These are phyloP conservation scores for Pedetes capensis DNA, from an alignment of 2,113 vertebrate genomes.

Conservation along the genomic window DNA sequence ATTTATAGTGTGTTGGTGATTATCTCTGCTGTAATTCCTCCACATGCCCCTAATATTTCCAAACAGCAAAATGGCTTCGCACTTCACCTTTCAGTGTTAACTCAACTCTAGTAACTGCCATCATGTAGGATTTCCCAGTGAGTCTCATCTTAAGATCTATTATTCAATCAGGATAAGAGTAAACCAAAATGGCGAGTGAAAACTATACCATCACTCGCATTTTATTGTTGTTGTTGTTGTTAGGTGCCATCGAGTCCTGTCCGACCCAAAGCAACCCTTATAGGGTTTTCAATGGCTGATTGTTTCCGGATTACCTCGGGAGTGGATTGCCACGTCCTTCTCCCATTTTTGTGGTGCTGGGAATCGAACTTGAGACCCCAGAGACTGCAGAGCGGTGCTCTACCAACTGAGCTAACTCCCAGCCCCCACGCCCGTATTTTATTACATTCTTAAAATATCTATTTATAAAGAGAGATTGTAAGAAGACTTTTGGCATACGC, in stretches of 20 bases:
- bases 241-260: too few species aligned
- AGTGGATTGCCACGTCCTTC: too few species aligned
- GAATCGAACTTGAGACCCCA: too few species aligned
- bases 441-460: background rate
- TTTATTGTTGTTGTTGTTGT: too few species aligned
- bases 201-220: background rate
- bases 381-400: too few species aligned
- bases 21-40: background rate
- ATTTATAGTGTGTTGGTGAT: fast-evolving
- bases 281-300: too few species aligned
- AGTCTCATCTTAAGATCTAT: background rate
- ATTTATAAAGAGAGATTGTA: background rate
- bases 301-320: too few species aligned
- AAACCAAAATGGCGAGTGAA: background rate
- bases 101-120: background rate
- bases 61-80: background rate
- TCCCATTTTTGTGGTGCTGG: too few species aligned
- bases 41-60: background rate
- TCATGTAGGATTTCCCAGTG: background rate
- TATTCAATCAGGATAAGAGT: background rate
- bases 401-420: too few species aligned
- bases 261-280: too few species aligned
- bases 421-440: background rate
- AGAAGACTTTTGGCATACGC: background rate
- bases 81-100: background rate